Evolutionary conservation across 2,113 vertebrate species (phyloP).

Genomic region (Seriola rivoliana): DNA sequence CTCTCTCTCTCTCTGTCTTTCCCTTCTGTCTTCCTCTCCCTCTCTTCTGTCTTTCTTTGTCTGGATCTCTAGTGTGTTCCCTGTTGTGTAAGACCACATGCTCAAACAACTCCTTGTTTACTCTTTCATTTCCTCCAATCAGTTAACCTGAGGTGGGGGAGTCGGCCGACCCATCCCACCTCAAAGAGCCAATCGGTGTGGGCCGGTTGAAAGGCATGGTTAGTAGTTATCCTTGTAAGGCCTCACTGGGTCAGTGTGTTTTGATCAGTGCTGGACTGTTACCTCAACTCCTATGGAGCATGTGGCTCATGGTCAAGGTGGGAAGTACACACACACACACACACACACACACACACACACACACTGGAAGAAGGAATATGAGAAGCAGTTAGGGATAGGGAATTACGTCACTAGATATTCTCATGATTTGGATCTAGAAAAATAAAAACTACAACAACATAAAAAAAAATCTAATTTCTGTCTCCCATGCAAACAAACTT

Average conservation of each 20-base stretch:
- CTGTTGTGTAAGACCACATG: conserved; percentile 74
- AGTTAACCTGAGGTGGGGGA: conserved; percentile 59
- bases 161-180: conserved; percentile 78
- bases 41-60: conserved; percentile 13
- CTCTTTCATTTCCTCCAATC: conserved; percentile 73
- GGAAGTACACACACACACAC: conserved; percentile 11
- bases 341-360: not conserved
- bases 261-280: conserved; percentile 43
- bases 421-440: conserved; percentile 13
- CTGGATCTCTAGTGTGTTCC: conserved; percentile 14
- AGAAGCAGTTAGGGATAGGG: not conserved
- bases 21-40: conserved; percentile 12
- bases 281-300: conserved; percentile 17
- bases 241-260: conserved; percentile 65
- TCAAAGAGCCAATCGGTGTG: conserved; percentile 74
- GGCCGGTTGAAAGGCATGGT: conserved; percentile 41
- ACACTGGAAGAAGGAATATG: not conserved
- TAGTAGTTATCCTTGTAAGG: conserved; percentile 41
- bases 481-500: not conserved
- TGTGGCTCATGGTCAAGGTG: conserved; percentile 25
- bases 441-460: not conserved
- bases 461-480: not conserved
- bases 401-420: conserved; percentile 30
- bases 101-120: conserved; percentile 78
- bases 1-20: conserved; percentile 21